Evolutionary conservation across 2,113 vertebrate genomes (phyloP).

Genomic region (Cygnus atratus): DNA sequence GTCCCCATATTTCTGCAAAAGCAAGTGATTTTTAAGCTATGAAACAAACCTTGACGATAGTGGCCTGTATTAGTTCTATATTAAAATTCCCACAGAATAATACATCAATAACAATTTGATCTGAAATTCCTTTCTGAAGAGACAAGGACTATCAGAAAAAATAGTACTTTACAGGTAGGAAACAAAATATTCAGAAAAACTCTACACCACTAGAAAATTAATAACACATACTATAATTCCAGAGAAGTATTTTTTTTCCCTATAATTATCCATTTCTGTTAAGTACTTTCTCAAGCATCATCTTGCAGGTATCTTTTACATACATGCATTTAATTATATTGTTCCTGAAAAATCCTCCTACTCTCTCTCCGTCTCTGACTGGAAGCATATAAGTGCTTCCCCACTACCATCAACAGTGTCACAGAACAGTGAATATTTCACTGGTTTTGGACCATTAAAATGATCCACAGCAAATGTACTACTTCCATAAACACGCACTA

Average conservation of each 20-base stretch:
- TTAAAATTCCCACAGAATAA: conserved; percentile 21
- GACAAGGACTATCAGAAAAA: not conserved
- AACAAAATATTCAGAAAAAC: not conserved
- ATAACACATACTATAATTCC: not conserved
- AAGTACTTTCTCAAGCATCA: not conserved
- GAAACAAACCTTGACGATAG: not conserved
- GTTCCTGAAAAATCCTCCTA: conserved; percentile 25
- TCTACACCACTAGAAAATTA: not conserved
- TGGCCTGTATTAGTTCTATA: not conserved
- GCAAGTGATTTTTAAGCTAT: not conserved
- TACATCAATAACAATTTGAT: conserved; percentile 15
- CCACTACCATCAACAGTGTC: not conserved
- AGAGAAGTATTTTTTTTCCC: not conserved
- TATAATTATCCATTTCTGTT: not conserved
- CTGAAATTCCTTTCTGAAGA: conserved; percentile 40
- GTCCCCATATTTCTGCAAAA: not conserved
- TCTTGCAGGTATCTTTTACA: conserved; percentile 14
- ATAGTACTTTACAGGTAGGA: not conserved
- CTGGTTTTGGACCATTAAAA: not conserved
- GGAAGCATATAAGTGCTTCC: not conserved
- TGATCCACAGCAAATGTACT: not conserved
- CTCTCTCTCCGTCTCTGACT: not conserved
- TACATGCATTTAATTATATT: conserved; percentile 26
- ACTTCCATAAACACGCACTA: not conserved
- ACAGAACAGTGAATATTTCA: not conserved